Conservation (phyloP, 35 echinoderm and acorn worm species). For the Patiria miniata region DNA sequence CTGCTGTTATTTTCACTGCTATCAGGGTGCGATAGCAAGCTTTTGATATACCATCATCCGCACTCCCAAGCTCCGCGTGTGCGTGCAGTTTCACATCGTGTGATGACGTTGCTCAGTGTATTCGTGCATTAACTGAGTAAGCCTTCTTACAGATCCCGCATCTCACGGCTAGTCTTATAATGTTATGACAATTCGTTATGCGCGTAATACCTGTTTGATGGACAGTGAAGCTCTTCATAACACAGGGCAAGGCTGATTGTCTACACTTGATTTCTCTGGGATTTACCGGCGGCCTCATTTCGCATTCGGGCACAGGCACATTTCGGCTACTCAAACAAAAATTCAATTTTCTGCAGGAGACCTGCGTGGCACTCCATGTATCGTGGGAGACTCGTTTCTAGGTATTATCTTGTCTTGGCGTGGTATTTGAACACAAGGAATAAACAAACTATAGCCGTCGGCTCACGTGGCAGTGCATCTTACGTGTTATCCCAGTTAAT, state of each 20-base stretch:
- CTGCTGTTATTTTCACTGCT: slow-evolving; percentile 1
- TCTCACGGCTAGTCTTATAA: neutral
- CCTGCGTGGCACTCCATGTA: no score
- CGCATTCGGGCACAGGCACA: neutral
- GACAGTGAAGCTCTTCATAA: neutral
- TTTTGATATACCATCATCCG: neutral
- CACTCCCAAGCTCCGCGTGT: neutral
- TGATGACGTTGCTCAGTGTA: neutral
- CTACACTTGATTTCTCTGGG: slow-evolving; percentile 8
- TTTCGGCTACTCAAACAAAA: no score
- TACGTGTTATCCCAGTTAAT: no score
- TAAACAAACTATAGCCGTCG: no score
- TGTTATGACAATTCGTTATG: slow-evolving; percentile 19
- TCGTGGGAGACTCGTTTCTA: no score
- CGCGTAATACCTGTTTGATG: slow-evolving; percentile 22
- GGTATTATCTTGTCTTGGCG: no score
- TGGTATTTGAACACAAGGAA: no score
- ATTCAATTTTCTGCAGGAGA: no score
- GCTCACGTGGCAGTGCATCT: no score
- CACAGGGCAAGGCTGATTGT: slow-evolving; percentile 20
- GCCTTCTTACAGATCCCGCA: neutral
- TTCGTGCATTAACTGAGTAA: neutral
- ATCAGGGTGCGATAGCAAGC: neutral
- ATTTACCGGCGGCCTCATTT: slow-evolving; percentile 16
- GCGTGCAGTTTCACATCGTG: neutral